A percentile compares a stretch with the other conserved stretches of the same genome.
phyloP scores from a whole-genome alignment of 2,888 invertebrate genomes.

The Amphipyra berbera region DNA sequence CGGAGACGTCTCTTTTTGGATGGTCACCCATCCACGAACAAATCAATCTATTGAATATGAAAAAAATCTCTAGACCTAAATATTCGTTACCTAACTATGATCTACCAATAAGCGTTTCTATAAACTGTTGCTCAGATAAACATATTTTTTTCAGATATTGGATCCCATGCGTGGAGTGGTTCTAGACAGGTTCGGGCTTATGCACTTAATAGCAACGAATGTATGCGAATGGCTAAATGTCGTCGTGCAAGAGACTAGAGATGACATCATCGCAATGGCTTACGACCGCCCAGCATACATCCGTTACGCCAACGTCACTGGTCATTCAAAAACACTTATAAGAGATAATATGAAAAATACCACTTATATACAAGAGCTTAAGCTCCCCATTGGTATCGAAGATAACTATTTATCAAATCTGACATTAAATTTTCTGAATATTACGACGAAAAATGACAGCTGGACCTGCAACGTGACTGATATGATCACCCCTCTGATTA shows the following conservation, averaged over 20 bases:
- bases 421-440: slow-evolving; percentile 60
- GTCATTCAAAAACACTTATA: slow-evolving; percentile 67
- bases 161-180: slow-evolving; percentile 86
- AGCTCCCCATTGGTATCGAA: slow-evolving; percentile 33
- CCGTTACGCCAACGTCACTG: slow-evolving; percentile 79
- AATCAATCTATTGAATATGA: no score
- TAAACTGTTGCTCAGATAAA: no score
- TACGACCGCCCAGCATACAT: slow-evolving; percentile 75
- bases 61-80: no score
- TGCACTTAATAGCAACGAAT: slow-evolving; percentile 98
- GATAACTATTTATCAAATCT: slow-evolving; percentile 55
- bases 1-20: no score
- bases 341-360: slow-evolving; percentile 69
- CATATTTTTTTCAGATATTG: slow-evolving; percentile 70
- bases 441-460: slow-evolving; percentile 63
- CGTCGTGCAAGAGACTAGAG: slow-evolving; percentile 96
- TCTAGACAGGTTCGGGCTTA: slow-evolving; percentile 94
- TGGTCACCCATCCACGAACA: no score
- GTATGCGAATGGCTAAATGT: slow-evolving; percentile 98
- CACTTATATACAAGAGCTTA: slow-evolving; percentile 63
- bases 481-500: slow-evolving; percentile 91
- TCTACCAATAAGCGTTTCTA: no score
- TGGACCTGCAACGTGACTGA: slow-evolving; percentile 85
- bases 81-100: no score
- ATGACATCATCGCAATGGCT: slow-evolving; percentile 92